Evolutionary conservation across 2,888 invertebrate species (phyloP).

Genomic region (Drosophila colorata): DNA sequence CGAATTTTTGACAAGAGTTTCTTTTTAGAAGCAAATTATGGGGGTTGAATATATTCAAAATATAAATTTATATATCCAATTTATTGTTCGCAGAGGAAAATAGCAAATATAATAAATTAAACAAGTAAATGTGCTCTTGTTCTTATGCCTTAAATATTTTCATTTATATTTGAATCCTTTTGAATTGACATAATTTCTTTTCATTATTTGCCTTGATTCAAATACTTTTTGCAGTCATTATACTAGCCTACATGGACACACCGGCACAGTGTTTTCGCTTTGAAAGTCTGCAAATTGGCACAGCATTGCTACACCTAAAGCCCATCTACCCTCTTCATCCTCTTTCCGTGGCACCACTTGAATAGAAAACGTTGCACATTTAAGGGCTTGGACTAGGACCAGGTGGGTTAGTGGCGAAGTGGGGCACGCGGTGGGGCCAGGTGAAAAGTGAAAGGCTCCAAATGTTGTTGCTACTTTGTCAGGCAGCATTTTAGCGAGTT

Average conservation of each 20-base stretch:
- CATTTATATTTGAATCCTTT: background rate
- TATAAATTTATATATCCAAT: no score
- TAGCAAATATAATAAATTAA: no score
- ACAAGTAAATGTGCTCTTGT: no score
- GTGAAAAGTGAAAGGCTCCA: slow-evolving; percentile 72
- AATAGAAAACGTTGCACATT: slow-evolving; percentile 75
- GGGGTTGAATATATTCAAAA: no score
- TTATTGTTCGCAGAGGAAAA: no score
- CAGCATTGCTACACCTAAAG: slow-evolving; percentile 34
- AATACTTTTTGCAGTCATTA: slow-evolving; percentile 26
- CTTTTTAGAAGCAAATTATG: no score
- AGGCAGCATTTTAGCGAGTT: slow-evolving; percentile 62
- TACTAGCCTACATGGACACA: slow-evolving; percentile 4
- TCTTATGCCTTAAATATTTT: no score
- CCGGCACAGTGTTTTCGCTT: slow-evolving; percentile 10
- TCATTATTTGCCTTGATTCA: slow-evolving; percentile 1
- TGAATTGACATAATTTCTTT: slow-evolving; percentile 6
- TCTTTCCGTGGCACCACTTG: slow-evolving; percentile 34
- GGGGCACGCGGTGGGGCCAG: slow-evolving; percentile 22
- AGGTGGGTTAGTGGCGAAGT: background rate
- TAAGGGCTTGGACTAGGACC: slow-evolving; percentile 20
- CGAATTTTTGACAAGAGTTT: no score
- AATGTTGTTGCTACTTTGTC: slow-evolving; percentile 54
- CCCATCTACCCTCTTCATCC: background rate
- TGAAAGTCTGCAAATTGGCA: slow-evolving; percentile 61